Evolutionary conservation across 2,888 invertebrate species (phyloP), one percentile per base, ranked within the genome.

Genomic region (Itoplectis maculator): DNA sequence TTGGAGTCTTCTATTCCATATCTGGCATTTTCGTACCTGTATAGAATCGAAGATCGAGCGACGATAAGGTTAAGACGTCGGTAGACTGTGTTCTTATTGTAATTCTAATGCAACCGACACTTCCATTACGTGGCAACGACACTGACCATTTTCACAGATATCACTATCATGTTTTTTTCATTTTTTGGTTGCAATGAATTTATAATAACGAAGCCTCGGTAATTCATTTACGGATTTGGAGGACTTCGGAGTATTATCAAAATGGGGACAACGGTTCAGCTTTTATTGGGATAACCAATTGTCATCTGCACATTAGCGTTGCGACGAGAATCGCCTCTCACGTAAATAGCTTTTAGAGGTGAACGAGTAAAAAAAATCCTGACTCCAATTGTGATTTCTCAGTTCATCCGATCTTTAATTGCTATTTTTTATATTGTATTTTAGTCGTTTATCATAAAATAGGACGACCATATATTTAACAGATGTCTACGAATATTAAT

Each of bases 401-500:
- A 3, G 15, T 47, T n/a, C 47, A 29, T 2, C 37, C 61, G 37
- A 61, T 11, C 8, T 3, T 61, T 37, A 3, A 18, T 61, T 15
- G 40, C 37, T 61, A 23, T 54, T 54, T 54, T 54, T 23, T 2
- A 23, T 23, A 54, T 54, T 54, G 23, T 54, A 54, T 23, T 11
- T 18, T 20, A 51, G n/a, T 51, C 9, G 11, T 54, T 54, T 54
- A 23, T 2, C 6, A 11, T 23, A 0, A 0, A 23, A 23, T 54
- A 23, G 54, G 11, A 4, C 20, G 23, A 23, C 20, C 23, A 23
- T 11, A 20, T 54, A 23, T 54, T 23, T 54, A 40, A 15, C 15
- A 40, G 35, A 18, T 61, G 37, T 61, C 9, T 40, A 23, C 15
- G 37, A 61, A 37, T 40, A 61, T 61, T 9, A 61, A 61, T 61